Evolutionary conservation across 2,797 vertebrate genomes (phyloP).

Genomic region (Eleutherodactylus coqui): DNA sequence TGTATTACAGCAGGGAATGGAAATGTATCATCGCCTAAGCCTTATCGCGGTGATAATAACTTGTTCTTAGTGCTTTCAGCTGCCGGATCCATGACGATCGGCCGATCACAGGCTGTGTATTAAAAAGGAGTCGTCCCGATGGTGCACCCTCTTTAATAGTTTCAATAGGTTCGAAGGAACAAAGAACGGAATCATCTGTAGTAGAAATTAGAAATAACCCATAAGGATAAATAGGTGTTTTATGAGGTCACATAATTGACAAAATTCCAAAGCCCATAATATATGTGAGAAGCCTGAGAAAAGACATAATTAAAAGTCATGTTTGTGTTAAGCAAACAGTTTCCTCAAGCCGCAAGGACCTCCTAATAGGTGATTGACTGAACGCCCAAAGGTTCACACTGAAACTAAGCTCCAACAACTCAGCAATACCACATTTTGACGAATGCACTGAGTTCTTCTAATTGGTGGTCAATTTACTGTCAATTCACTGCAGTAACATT

Average conservation of each 20-base stretch:
- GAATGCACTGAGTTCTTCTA: constrained; percentile 46
- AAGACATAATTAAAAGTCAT: constrained; percentile 43
- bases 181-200: not conserved
- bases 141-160: no score
- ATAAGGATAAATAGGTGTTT: constrained; percentile 5
- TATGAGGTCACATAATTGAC: constrained; percentile 29
- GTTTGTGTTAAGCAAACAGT: constrained; percentile 22
- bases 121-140: not conserved
- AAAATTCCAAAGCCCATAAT: constrained; percentile 8
- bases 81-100: no score
- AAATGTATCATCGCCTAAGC: no score
- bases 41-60: no score
- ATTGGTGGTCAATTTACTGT: constrained; percentile 60
- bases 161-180: not conserved
- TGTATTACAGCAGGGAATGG: no score
- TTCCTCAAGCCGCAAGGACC: constrained; percentile 26
- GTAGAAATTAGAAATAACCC: not conserved
- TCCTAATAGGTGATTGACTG: constrained; percentile 38
- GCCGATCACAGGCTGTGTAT: no score
- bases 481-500: constrained; percentile 55
- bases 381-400: constrained; percentile 9
- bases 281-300: constrained; percentile 14
- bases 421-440: constrained; percentile 48
- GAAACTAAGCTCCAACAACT: constrained; percentile 27
- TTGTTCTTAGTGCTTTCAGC: no score